Base-by-base conservation (phyloP, 2,113 vertebrate species). In the Eulacestoma nigropectus region DNA sequence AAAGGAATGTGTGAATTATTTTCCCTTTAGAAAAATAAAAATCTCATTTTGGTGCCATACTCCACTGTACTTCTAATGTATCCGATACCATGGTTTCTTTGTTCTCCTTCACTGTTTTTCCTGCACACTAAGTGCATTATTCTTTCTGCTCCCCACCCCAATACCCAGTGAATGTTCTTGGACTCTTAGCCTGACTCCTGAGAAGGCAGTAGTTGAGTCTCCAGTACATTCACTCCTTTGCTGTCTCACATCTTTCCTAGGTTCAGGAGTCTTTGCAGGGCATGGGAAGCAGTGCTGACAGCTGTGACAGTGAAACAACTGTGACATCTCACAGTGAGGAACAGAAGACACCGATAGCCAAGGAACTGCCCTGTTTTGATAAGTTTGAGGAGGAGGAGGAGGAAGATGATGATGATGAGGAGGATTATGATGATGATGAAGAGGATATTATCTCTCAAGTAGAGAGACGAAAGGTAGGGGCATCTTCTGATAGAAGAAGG, bases 271-370 rank as follows among this genome's bases (percentile, higher is more conserved):
- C 98, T 42, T 91, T 98, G 96, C 98, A 98, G 55, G 98, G 98
- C 69, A 98, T 98, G 98, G 98, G 98, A 79, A 98, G 98, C 68
- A 99, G 99, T 33, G 98, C 98, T 60, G 99, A 99, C 95, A 99
- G 99, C 84, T 99, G 99, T 96, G 99, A 99, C 97, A 99, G 99
- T 35, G 99, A 99, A 96, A 99, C 98, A 33, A 99, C 99, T 0
- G 98, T 99, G 81, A 99, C 98, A 0, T 99, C 99, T 0, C 98
- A 98, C 46, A 98, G 98, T 17, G 99, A 98, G 63, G 99, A 99
- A 30, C 96, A 98, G 60, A 95, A 95, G 92, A 99, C 98, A 16
- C 98, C 97, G 0, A 32, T 97, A 53, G 97, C 93, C 13, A 87
- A 97, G 70, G 98, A 99, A 52, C 97, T 98, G 39, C 95, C 97